Conservation (phyloP, 2,797 vertebrate genomes). For the Enteromius mattozi region DNA sequence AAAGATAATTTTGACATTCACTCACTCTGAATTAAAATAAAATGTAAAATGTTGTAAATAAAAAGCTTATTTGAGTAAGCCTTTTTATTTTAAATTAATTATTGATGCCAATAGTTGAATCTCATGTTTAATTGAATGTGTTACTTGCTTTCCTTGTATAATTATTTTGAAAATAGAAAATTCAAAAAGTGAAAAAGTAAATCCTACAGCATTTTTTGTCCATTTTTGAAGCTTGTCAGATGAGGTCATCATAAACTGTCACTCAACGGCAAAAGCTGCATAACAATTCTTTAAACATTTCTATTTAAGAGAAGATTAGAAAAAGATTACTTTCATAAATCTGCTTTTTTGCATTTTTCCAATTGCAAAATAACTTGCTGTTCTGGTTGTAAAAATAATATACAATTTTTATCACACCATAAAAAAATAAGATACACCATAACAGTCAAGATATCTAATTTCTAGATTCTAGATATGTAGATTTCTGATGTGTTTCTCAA, state of each 20-base stretch:
- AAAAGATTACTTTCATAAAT: neutral
- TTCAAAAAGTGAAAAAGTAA: neutral
- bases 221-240: neutral
- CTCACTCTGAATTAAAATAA: neutral
- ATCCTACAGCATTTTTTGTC: neutral
- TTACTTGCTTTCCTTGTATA: neutral
- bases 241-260: neutral
- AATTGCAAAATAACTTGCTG: neutral
- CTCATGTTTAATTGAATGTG: neutral
- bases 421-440: neutral
- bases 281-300: neutral
- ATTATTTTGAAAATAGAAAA: neutral
- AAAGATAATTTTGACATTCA: neutral
- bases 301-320: neutral
- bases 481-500: neutral
- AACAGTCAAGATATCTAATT: neutral
- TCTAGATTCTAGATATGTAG: neutral
- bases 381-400: neutral
- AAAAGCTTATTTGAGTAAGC: neutral
- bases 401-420: neutral
- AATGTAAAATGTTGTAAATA: neutral
- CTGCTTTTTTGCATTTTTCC: neutral
- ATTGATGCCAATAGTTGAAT: neutral
- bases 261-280: neutral
- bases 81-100: neutral